phyloP scores from a whole-genome alignment of 1,140 invertebrate genomes.

The Spodoptera litura region DNA sequence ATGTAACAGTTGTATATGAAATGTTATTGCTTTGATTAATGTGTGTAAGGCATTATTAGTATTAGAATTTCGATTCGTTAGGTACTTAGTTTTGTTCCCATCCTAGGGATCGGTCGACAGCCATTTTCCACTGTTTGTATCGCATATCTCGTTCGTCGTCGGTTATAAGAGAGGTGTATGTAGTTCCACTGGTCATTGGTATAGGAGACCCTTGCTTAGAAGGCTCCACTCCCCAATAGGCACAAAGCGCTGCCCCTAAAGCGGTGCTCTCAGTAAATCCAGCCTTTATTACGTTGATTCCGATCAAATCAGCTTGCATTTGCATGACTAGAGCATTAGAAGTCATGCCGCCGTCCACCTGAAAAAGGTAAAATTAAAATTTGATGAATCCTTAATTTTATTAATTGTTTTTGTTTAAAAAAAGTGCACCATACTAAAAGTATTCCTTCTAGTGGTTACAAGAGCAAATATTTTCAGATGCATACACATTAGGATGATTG shows the following conservation, averaged over 20 bases:
- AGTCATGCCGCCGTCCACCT: slow-evolving; percentile 98
- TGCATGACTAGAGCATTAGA: slow-evolving; percentile 95
- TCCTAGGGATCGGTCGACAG: slow-evolving; percentile 91
- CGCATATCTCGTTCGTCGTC: slow-evolving; percentile 90
- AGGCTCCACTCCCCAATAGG: slow-evolving; percentile 89
- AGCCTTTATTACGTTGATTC: slow-evolving; percentile 89
- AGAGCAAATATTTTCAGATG: too few relatives aligned
- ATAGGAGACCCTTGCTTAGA: slow-evolving; percentile 70
- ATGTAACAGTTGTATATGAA: too few relatives aligned
- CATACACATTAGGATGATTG: too few relatives aligned
- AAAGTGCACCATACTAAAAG: too few relatives aligned
- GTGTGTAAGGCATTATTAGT: neutral
- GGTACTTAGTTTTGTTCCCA: slow-evolving; percentile 88
- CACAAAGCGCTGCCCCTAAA: slow-evolving; percentile 93
- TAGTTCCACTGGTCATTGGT: slow-evolving; percentile 86
- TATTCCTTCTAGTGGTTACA: too few relatives aligned
- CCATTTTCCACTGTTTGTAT: slow-evolving; percentile 94
- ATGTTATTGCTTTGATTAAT: slow-evolving; percentile 4
- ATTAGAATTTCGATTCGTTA: neutral
- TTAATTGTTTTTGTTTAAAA: too few relatives aligned
- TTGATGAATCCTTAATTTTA: neutral
- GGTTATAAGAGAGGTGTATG: slow-evolving; percentile 90
- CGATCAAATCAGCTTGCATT: slow-evolving; percentile 86
- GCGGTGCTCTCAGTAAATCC: slow-evolving; percentile 95
- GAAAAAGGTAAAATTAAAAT: slow-evolving; percentile 66